Evolutionary conservation across 2,113 vertebrate species (phyloP).

Genomic region (Corythaixoides concolor): DNA sequence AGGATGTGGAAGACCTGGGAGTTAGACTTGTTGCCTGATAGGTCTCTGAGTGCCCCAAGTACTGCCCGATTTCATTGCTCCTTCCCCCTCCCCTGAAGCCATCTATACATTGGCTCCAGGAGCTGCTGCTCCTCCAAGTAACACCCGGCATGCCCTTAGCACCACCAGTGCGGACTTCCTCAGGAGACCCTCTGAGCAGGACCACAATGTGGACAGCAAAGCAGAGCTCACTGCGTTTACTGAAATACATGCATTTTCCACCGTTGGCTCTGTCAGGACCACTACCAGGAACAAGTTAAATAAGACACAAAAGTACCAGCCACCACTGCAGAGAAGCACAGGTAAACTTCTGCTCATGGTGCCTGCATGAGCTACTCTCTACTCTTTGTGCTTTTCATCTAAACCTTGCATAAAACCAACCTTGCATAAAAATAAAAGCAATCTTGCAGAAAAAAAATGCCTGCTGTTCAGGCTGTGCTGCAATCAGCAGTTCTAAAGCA

Average conservation of each 20-base stretch:
- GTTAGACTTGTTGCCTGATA: background rate
- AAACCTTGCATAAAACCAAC: background rate
- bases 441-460: background rate
- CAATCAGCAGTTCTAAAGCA: background rate
- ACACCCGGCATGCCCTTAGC: background rate
- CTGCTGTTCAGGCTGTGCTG: background rate
- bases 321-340: background rate
- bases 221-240: background rate
- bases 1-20: background rate
- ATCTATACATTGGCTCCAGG: background rate
- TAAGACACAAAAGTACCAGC: background rate
- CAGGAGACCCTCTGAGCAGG: background rate
- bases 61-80: background rate
- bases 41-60: background rate
- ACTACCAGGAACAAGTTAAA: background rate
- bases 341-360: background rate
- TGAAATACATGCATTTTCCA: background rate
- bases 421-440: no score
- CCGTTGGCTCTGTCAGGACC: background rate
- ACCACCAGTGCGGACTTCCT: background rate
- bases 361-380: background rate
- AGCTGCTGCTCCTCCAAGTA: background rate
- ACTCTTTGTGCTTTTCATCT: background rate
- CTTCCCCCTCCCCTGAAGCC: background rate
- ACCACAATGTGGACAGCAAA: background rate